Conservation (phyloP, 1,140 invertebrate genomes). For the Sitobion miscanthi region DNA sequence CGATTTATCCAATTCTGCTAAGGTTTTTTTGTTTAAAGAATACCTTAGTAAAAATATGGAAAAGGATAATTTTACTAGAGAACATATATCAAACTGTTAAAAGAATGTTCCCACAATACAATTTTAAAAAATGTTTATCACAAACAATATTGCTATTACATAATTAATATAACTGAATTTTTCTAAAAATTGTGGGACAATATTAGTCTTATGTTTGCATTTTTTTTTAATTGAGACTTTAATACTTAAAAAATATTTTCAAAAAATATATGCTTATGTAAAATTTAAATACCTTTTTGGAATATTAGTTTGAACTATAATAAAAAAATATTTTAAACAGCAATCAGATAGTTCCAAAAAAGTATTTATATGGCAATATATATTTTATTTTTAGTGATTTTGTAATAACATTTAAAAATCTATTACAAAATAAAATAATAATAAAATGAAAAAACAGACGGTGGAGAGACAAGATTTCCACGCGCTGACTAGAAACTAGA, state of each 20-base stretch:
- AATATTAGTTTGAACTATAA: background rate
- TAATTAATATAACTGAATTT: background rate
- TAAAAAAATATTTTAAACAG: background rate
- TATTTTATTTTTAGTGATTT: background rate
- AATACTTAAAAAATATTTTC: background rate
- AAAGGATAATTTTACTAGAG: constrained; percentile 28
- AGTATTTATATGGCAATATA: background rate
- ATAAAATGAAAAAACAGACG: constrained; percentile 61
- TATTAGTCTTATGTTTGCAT: constrained; percentile 2
- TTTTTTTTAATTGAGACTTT: background rate
- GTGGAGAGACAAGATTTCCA: constrained; percentile 30
- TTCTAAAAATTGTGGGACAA: background rate
- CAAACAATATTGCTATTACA: background rate
- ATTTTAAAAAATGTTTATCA: background rate
- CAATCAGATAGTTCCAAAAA: constrained; percentile 22
- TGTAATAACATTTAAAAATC: background rate
- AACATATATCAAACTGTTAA: background rate
- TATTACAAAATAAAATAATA: background rate
- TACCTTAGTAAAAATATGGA: background rate
- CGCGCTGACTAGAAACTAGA: constrained; percentile 53
- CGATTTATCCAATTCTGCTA: background rate
- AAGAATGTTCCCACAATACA: background rate
- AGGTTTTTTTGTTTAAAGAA: background rate
- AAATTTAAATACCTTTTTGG: constrained; percentile 5
- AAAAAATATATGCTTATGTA: background rate